Percentiles rank a stretch among this genome's conserved stretches.
phyloP scores from a whole-genome alignment of 2,113 vertebrate species.

The Paralichthys olivaceus region DNA sequence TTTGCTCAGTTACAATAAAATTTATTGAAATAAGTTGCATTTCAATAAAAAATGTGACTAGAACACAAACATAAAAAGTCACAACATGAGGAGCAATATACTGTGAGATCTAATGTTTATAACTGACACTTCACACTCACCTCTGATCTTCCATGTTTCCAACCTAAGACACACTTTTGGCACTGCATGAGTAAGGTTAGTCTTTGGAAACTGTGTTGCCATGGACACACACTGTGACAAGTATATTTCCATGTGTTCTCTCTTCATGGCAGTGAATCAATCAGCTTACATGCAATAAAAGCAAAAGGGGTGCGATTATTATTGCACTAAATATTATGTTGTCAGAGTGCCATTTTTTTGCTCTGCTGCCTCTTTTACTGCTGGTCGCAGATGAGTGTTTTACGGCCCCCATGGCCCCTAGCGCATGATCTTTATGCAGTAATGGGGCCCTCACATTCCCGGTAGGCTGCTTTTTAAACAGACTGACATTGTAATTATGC shows the following conservation, averaged over 20 bases:
- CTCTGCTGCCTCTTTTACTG: slow-evolving; percentile 66
- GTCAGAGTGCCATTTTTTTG: slow-evolving; percentile 50
- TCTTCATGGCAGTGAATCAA: slow-evolving; percentile 70
- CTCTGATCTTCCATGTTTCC: slow-evolving; percentile 25
- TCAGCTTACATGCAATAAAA: slow-evolving; percentile 75
- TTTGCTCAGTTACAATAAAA: not conserved
- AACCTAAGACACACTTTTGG: slow-evolving; percentile 36
- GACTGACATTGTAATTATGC: slow-evolving; percentile 70
- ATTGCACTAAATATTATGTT: slow-evolving; percentile 70
- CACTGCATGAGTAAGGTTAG: slow-evolving; percentile 10
- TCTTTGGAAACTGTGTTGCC: slow-evolving; percentile 54
- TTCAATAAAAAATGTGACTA: not conserved
- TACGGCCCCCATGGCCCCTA: slow-evolving; percentile 56
- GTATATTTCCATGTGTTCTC: slow-evolving; percentile 67
- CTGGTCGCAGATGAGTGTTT: slow-evolving; percentile 78
- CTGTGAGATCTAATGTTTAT: not conserved
- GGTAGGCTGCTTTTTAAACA: slow-evolving; percentile 67
- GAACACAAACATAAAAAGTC: not conserved
- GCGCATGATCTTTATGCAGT: slow-evolving; percentile 52
- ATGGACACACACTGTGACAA: slow-evolving; percentile 62
- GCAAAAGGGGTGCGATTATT: slow-evolving; percentile 70
- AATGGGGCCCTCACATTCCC: slow-evolving; percentile 68
- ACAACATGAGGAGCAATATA: not conserved
- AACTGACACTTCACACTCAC: not conserved
- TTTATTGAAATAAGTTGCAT: not conserved